Evolutionary conservation across 2,113 vertebrate genomes (phyloP).

Genomic region (Ailurus styani): DNA sequence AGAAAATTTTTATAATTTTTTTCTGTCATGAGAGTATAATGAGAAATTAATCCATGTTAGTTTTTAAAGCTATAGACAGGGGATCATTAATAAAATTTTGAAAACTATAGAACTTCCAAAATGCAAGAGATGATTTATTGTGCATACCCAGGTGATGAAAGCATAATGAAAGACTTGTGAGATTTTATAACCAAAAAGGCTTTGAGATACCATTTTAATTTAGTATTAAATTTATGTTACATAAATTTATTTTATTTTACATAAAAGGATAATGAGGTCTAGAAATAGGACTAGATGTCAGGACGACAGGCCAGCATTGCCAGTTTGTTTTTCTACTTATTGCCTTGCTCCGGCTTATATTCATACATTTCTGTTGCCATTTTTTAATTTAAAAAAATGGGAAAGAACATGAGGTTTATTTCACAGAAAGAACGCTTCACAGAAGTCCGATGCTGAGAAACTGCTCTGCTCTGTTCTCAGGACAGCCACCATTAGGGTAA

Average conservation of each 20-base stretch:
- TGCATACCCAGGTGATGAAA: neutral
- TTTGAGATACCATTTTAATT: neutral
- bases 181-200: neutral
- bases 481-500: neutral
- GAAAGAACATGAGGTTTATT: neutral
- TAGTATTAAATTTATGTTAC: neutral
- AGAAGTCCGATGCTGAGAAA: neutral
- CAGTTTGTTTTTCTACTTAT: neutral
- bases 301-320: accelerated
- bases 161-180: neutral
- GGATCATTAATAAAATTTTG: neutral
- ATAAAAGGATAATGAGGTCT: neutral
- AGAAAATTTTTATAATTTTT: neutral
- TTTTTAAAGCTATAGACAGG: neutral
- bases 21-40: neutral
- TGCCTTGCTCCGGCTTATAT: neutral
- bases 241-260: neutral
- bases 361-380: neutral
- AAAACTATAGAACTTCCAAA: neutral
- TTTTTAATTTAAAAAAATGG: neutral
- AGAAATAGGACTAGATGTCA: neutral
- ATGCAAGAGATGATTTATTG: neutral
- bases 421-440: neutral
- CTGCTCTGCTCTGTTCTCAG: neutral
- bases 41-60: neutral